Evolutionary conservation across 1,140 invertebrate genomes (phyloP), one percentile per base, ranked within the genome.

Genomic region (Nomia melanderi): DNA sequence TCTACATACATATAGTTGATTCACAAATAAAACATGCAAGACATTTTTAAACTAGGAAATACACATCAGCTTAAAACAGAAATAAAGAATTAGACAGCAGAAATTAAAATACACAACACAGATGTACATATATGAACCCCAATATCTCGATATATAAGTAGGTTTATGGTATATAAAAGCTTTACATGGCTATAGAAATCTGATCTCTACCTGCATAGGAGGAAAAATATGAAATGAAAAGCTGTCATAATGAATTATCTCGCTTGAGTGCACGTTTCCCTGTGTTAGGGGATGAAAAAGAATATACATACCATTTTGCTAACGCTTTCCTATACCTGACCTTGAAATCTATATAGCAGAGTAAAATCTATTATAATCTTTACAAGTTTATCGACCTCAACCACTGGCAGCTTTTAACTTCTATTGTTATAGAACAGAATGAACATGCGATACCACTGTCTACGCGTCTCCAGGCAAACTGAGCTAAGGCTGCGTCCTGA

Each of bases 221-320:
- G 82, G 81, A 77, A 87, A 87, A 90, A 84, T 88, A 89, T 88
- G 87, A 86, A 91, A 91, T 90, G 88, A 91, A 89, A 90, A 90
- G 90, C 91, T 91, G 90, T 92, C 91, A 92, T 92, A 92, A 88
- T 84, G 87, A 89, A 91, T 92, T 85, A 90, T 87, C 83, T 86
- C 83, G 66, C 77, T 81, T 66, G 79, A 82, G 63, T 69, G 90
- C 86, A 88, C 87, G 86, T 78, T 75, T 91, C 91, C 90, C 90
- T 91, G 90, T 79, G 53, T 77, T 74, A 81, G 53, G 80, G 62
- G 56, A 71, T 72, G 82, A 84, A 79, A 71, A 83, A 66, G 60
- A 86, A 79, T 78, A 33, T 88, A 91, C 91, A 82, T 91, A 91
- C 90, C 91, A 92, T 92, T 86, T 87, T 90, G 77, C 77, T 59